phyloP scores from a whole-genome alignment of 2,113 vertebrate genomes.

The Oncorhynchus kisutch region DNA sequence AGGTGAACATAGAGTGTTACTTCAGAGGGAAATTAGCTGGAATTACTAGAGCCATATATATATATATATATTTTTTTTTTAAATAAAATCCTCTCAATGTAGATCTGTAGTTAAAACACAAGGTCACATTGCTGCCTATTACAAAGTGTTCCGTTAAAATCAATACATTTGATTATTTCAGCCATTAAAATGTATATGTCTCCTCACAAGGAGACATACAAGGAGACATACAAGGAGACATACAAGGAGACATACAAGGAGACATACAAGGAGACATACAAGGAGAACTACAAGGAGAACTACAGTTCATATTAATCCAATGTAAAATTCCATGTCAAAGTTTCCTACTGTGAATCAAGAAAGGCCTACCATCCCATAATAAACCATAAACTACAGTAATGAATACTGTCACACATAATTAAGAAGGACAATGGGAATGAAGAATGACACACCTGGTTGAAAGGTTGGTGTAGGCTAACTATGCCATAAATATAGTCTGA shows the following conservation, averaged over 20 bases:
- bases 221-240: too few relatives aligned
- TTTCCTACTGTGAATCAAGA: not conserved
- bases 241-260: too few relatives aligned
- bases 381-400: not conserved
- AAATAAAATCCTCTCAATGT: not conserved
- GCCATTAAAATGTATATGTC: not conserved
- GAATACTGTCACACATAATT: not conserved
- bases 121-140: not conserved
- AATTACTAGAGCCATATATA: not conserved
- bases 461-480: too few relatives aligned
- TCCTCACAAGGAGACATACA: too few relatives aligned
- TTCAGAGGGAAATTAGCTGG: not conserved
- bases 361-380: not conserved
- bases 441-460: too few relatives aligned
- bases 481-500: too few relatives aligned
- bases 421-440: too few relatives aligned
- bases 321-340: not conserved
- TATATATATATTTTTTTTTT: too few relatives aligned
- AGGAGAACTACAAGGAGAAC: not conserved
- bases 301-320: not conserved
- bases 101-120: not conserved
- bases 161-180: not conserved
- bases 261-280: too few relatives aligned
- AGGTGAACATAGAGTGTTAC: not conserved
- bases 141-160: not conserved